phyloP scores from a whole-genome alignment of 2,113 vertebrate genomes.

The Laticauda colubrina region DNA sequence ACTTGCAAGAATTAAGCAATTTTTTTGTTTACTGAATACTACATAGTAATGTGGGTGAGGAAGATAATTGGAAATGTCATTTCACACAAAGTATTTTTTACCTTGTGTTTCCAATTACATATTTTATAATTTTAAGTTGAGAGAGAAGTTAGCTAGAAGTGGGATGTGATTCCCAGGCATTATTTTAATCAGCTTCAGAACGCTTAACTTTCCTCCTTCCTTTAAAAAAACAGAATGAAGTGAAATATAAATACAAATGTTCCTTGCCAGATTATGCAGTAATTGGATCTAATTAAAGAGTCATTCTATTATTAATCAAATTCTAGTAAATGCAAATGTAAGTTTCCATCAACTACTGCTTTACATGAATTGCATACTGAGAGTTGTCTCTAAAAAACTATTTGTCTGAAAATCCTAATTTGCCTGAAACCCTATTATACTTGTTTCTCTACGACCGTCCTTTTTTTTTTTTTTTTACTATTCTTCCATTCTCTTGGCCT shows the following conservation, averaged over 20 bases:
- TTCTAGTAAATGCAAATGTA: neutral
- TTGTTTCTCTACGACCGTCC: neutral
- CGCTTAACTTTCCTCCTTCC: too few species aligned
- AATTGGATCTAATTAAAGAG: neutral
- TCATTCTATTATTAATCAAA: neutral
- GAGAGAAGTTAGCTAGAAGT: neutral
- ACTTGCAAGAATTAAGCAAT: neutral
- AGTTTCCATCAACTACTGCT: neutral
- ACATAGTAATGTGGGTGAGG: neutral
- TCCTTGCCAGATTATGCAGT: neutral
- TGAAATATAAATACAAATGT: neutral
- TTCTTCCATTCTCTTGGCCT: neutral
- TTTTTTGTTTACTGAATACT: neutral
- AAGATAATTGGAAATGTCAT: neutral
- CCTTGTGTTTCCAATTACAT: neutral
- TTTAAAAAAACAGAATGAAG: neutral
- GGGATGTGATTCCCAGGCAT: neutral
- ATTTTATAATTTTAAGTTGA: constrained; percentile 4
- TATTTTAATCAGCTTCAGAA: neutral
- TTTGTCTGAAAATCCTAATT: neutral
- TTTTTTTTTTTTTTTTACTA: neutral
- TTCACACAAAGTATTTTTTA: constrained; percentile 1
- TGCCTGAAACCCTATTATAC: neutral
- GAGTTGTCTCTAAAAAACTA: neutral
- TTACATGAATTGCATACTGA: neutral